A percentile compares a stretch with the other conserved stretches of the same genome.
Conservation (phyloP, 2,113 vertebrate genomes). For the Daubentonia madagascariensis region DNA sequence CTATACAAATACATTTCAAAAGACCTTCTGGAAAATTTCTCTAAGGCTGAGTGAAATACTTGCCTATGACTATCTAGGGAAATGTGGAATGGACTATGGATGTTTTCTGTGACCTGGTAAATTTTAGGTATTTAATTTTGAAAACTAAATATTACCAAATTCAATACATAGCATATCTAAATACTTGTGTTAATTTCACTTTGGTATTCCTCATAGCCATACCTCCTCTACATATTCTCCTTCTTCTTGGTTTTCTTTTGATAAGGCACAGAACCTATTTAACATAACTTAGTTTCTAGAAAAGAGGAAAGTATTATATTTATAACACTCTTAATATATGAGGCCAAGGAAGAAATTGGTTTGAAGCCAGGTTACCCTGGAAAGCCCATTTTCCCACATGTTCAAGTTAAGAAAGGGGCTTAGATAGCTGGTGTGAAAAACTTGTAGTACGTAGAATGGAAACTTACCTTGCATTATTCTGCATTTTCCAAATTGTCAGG, state of each 20-base stretch:
- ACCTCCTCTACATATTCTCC: background rate
- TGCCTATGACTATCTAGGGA: background rate
- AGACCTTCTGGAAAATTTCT: background rate
- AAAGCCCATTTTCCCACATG: background rate
- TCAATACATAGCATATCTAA: background rate
- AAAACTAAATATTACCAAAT: background rate
- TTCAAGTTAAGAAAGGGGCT: background rate
- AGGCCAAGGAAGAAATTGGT: background rate
- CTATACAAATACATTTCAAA: background rate
- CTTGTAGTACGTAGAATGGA: background rate
- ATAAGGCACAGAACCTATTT: background rate
- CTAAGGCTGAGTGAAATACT: background rate
- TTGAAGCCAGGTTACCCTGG: background rate
- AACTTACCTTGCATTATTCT: background rate
- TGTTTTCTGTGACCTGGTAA: background rate
- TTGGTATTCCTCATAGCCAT: background rate
- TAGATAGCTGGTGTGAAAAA: background rate
- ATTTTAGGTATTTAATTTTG: slow-evolving; percentile 40
- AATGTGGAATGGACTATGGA: background rate
- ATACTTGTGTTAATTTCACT: background rate
- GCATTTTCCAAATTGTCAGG: background rate
- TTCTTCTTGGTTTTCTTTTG: slow-evolving; percentile 4
- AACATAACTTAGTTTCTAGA: background rate
- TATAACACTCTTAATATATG: background rate
- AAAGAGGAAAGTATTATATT: background rate